These are phyloP conservation scores for Zeugodacus cucurbitae DNA, from an alignment of 1,140 invertebrate species.

Conservation along the genomic window DNA sequence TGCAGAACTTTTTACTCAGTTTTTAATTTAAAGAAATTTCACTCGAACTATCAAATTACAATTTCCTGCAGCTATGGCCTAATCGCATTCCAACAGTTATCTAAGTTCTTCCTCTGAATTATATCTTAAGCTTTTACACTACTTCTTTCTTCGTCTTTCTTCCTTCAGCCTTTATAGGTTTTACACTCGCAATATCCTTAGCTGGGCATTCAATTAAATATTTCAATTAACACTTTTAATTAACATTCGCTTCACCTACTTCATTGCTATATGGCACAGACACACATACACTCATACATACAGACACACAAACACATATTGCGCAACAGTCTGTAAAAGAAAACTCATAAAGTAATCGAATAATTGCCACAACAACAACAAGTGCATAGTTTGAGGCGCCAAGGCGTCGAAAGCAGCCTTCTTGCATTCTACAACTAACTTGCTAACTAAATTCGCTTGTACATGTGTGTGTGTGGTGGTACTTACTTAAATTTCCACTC, in stretches of 20 bases:
- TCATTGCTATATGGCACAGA: not conserved
- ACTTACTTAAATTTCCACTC: slow-evolving; percentile 77
- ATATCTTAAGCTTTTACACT: not conserved
- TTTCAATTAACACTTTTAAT: slow-evolving; percentile 39
- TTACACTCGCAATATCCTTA: not conserved
- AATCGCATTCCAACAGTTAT: not conserved
- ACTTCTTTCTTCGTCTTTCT: not conserved
- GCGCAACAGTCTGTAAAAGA: not conserved
- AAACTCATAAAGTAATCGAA: not conserved
- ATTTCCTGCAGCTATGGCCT: not conserved
- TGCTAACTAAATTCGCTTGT: not conserved
- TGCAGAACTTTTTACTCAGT: not conserved
- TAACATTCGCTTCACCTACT: not conserved
- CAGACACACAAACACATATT: not conserved
- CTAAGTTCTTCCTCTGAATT: not conserved
- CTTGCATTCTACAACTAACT: not conserved
- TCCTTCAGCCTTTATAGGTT: not conserved
- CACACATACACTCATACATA: not conserved
- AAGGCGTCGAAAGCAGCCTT: not conserved
- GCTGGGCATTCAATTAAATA: slow-evolving; percentile 37
- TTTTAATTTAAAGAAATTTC: not conserved
- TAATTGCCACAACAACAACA: not conserved
- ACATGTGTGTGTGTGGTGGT: slow-evolving; percentile 43
- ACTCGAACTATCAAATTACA: slow-evolving; percentile 15
- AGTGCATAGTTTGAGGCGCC: not conserved